Conservation (phyloP, 2,113 vertebrate species). For the Myrmecophaga tridactyla region DNA sequence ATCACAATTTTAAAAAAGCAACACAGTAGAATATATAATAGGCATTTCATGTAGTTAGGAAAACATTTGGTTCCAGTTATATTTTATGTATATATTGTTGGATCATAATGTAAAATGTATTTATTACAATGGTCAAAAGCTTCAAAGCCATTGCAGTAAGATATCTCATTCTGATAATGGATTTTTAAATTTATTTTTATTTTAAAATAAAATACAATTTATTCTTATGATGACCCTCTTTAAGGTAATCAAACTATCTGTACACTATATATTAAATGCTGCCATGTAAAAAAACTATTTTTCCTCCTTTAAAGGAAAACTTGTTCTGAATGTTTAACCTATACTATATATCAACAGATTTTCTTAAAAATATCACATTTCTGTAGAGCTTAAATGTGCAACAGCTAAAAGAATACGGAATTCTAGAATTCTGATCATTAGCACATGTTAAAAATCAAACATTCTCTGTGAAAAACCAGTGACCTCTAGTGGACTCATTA, state of each 20-base stretch:
- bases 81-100: neutral
- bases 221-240: neutral
- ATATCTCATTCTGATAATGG: neutral
- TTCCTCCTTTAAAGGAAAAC: neutral
- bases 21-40: neutral
- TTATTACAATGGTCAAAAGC: slow-evolving; percentile 5
- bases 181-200: slow-evolving; percentile 36
- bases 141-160: slow-evolving; percentile 29
- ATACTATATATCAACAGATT: neutral
- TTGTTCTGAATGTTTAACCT: neutral
- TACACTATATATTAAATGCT: slow-evolving; percentile 2
- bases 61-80: slow-evolving; percentile 5
- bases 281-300: slow-evolving; percentile 11
- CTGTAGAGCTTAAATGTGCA: neutral
- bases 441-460: neutral
- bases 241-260: slow-evolving; percentile 42
- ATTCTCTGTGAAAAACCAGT: slow-evolving; percentile 52
- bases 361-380: slow-evolving; percentile 38
- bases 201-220: neutral
- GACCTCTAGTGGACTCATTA: slow-evolving; percentile 72
- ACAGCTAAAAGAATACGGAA: slow-evolving; percentile 1
- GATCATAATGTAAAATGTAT: neutral
- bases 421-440: slow-evolving; percentile 18
- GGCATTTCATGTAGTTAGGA: neutral
- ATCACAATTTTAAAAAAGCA: neutral